Evolutionary conservation across 1,140 invertebrate genomes (phyloP).

Genomic region (Leptinotarsa texana): DNA sequence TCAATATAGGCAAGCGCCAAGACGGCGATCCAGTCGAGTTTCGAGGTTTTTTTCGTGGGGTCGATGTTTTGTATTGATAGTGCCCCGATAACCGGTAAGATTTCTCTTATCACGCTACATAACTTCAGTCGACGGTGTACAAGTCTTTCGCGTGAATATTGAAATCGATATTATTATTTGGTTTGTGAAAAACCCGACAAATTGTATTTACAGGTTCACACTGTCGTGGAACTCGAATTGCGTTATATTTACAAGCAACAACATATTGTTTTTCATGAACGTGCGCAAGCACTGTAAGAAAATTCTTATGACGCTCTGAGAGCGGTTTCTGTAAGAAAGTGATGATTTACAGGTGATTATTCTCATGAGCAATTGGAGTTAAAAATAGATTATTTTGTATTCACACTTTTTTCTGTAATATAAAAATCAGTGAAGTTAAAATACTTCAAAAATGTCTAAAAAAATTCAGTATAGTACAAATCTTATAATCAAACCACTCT

Average conservation of each 20-base stretch:
- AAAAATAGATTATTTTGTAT: no score
- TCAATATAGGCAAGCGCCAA: background rate
- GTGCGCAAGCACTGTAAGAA: no score
- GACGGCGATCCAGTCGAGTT: background rate
- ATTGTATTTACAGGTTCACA: background rate
- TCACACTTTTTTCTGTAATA: no score
- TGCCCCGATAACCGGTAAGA: constrained; percentile 6
- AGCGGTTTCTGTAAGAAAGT: no score
- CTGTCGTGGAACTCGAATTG: background rate
- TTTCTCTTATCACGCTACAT: background rate
- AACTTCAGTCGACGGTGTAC: background rate
- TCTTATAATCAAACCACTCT: no score
- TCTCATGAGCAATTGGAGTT: no score
- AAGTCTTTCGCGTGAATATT: background rate
- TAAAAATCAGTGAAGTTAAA: no score
- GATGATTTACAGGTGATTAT: no score
- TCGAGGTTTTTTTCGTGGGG: background rate
- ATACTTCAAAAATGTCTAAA: no score
- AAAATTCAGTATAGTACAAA: no score
- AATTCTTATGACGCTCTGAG: no score
- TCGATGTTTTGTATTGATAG: constrained; percentile 3
- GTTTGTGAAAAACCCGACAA: background rate
- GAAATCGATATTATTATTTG: background rate
- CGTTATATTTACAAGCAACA: background rate
- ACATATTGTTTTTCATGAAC: background rate